Evolutionary conservation across 92 coral and sea anemone species (phyloP), one percentile per base, ranked within the genome.

Genomic region (Heteractis magnifica): DNA sequence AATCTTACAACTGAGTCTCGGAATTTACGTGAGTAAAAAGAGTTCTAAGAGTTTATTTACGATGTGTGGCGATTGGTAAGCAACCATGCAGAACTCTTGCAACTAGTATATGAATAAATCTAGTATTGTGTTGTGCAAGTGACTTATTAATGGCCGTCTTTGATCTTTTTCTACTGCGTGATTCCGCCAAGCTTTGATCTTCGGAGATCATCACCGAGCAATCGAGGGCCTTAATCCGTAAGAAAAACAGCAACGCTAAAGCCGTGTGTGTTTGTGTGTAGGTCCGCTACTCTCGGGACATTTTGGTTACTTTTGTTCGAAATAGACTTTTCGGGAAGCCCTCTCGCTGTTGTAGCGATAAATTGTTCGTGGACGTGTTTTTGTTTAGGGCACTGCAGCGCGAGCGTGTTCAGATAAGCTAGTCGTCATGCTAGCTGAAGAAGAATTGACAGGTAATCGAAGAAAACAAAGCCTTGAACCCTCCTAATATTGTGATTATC

Each of bases 51-150:
- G 88, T 85, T 85, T 77, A 85, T 85, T 85, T 85, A 85, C 83
- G 73, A 85, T 85, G 71, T 26, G 70, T 26, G 70, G 78, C 78
- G n/a, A 85, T 52, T 65, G 77, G 88, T 72, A 58, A 84, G 83
- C 90, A 93, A 76, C 86, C 89, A 77, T 83, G 94, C 91, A 91
- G 94, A 93, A 91, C 97, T 81, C 72, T 81, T 72, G 85, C 26
- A n/a, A 68, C 65, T 34, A 34, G 44, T 34, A 34, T 56, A 68
- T 88, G 90, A 93, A 82, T 90, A 83, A 91, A 81, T 84, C 82
- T 71, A 77, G 79, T 88, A 86, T 90, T 90, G 90, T 89, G 77
- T 86, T 83, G 72, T 53, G 82, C 56, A 60, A 83, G 81, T 56
- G 80, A 77, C 50, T 75, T 77, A 26, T 76, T 58, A 68, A 84